Base-by-base conservation (phyloP, 2,888 invertebrate genomes). In the Epinotia ramella region DNA sequence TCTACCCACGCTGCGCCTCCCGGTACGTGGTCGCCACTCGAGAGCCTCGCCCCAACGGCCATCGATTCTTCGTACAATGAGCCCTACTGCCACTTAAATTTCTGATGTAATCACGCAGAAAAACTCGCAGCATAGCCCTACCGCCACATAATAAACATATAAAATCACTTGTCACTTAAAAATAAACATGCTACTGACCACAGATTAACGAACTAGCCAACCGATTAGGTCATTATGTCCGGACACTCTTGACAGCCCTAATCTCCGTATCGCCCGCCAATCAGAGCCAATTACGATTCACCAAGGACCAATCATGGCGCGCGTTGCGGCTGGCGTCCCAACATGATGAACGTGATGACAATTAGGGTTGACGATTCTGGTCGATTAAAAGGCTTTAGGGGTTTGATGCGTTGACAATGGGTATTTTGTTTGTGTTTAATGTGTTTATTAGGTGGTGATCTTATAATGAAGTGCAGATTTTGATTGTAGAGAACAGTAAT, bases 221-320 rank as follows among this genome's bases (percentile, higher is more conserved):
- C 24, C 70, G 49, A 70, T 65, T 65, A 70, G 18, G 49, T 53
- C 40, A 75, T 75, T 53, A 75, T 49, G 69, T 59, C 70, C 56
- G 40, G 63, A 73, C n/a, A 24, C 59, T 60, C 65, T 20, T 70
- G 74, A 75, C 74, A 75, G 24, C 74, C 74, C 74, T 75, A 75
- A 75, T 75, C 65, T 46, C 46, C 60, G 59, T 75, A 75, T 75
- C 74, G 70, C 59, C 70, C 74, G 64, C 74, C 74, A 75, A 75
- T 75, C 74, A 75, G 70, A 59, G 70, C 70, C 74, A 75, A 75
- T 75, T 75, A 70, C 53, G 59, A 11, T 18, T 40, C 60, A 40
- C 69, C 65, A 46, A 70, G 64, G 70, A 70, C 74, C 74, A 75
- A 75, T 75, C 70, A 60, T 59, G 60, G 70, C 59, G 70, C 69